These are phyloP conservation scores for Epiperipatus broadwayi DNA, from an alignment of 2,888 invertebrate species.

Conservation along the genomic window DNA sequence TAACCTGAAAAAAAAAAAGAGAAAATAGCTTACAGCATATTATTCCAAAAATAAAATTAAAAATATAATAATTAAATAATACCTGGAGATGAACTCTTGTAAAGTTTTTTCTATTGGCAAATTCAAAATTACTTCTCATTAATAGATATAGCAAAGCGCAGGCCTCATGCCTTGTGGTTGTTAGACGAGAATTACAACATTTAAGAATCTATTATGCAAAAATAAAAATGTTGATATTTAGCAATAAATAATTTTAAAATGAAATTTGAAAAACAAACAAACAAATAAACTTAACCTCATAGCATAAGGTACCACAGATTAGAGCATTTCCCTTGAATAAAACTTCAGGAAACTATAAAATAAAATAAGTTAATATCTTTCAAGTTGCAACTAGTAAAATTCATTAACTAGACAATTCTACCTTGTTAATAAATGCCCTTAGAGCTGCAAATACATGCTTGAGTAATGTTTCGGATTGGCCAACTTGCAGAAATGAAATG, in stretches of 20 bases:
- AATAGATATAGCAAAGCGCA: slow-evolving; percentile 74
- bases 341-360: slow-evolving; percentile 40
- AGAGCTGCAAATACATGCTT: slow-evolving; percentile 79
- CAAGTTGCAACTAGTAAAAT: slow-evolving; percentile 5
- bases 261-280: too few species aligned
- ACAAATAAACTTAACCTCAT: too few species aligned
- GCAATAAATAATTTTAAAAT: slow-evolving; percentile 3
- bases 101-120: slow-evolving; percentile 56
- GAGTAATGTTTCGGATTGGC: slow-evolving; percentile 73
- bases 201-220: slow-evolving; percentile 38
- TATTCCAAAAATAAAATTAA: not conserved
- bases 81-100: slow-evolving; percentile 76
- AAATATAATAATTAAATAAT: slow-evolving; percentile 14
- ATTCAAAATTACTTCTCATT: slow-evolving; percentile 86
- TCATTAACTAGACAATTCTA: slow-evolving; percentile 13
- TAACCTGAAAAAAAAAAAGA: slow-evolving; percentile 41
- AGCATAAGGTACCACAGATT: slow-evolving; percentile 58
- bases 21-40: not conserved
- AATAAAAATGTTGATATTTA: slow-evolving; percentile 9
- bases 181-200: slow-evolving; percentile 66
- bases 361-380: slow-evolving; percentile 19
- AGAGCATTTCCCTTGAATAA: slow-evolving; percentile 44
- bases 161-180: slow-evolving; percentile 66
- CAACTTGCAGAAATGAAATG: slow-evolving; percentile 60
- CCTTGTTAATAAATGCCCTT: slow-evolving; percentile 69